Conservation (phyloP, 2,113 vertebrate genomes). For the Mellivora capensis region DNA sequence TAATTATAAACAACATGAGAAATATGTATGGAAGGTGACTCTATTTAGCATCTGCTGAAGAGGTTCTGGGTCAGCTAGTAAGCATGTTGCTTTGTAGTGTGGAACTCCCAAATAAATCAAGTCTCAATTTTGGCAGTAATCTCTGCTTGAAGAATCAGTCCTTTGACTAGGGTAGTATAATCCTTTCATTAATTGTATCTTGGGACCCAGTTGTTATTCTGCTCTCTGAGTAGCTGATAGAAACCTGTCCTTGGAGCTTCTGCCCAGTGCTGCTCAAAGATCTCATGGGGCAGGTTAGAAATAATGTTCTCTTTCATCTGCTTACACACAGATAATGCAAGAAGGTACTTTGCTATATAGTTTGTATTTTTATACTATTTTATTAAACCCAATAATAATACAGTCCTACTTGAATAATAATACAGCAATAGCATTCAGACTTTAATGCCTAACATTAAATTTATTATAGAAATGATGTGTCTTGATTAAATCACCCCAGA, state of each 20-base stretch:
- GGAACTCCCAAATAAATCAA: neutral
- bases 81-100: neutral
- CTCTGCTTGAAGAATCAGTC: neutral
- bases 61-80: neutral
- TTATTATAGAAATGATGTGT: neutral
- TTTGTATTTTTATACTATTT: neutral
- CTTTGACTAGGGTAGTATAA: neutral
- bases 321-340: neutral
- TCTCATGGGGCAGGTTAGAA: neutral
- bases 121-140: neutral
- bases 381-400: neutral
- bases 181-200: neutral
- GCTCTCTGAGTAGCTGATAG: neutral
- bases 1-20: neutral
- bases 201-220: neutral
- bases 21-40: neutral
- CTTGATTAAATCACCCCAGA: slow-evolving; percentile 19
- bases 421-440: neutral
- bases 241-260: neutral
- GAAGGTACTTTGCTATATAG: neutral
- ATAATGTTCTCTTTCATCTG: neutral
- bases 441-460: neutral
- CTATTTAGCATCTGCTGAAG: neutral
- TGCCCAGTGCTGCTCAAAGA: neutral
- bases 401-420: neutral